A percentile compares a stretch with the other conserved stretches of the same genome.
These are phyloP conservation scores for Sialis fuliginosa DNA, from an alignment of 2,888 invertebrate genomes.

Conservation along the genomic window DNA sequence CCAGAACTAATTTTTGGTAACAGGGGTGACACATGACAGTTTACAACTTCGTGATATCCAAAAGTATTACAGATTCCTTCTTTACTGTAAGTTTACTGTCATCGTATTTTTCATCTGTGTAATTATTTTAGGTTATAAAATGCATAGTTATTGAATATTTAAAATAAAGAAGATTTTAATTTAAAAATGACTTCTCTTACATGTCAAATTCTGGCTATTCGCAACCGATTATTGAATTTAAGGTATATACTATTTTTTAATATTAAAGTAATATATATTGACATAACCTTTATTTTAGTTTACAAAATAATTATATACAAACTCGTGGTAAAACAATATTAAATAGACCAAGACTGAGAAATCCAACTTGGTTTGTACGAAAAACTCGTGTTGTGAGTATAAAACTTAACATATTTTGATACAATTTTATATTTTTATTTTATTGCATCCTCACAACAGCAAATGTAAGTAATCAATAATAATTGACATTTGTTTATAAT, in stretches of 20 bases:
- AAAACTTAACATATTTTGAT: background rate
- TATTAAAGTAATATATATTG: background rate
- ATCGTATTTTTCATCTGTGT: no score
- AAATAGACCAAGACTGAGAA: slow-evolving; percentile 37
- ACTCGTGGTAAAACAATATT: slow-evolving; percentile 22
- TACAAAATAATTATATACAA: slow-evolving; percentile 15
- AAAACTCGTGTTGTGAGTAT: slow-evolving; percentile 45
- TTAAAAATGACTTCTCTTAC: slow-evolving; percentile 1
- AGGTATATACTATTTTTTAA: background rate
- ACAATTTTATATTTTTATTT: no score
- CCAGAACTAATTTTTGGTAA: no score
- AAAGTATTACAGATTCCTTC: no score
- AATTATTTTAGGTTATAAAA: background rate
- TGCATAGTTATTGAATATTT: background rate
- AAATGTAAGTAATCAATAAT: no score
- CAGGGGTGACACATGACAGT: no score
- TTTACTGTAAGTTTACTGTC: no score
- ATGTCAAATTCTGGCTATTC: slow-evolving; percentile 1
- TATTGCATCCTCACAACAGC: no score
- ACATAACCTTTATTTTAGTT: slow-evolving; percentile 2
- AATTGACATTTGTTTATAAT: no score
- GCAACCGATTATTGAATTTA: slow-evolving; percentile 1
- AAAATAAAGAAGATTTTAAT: background rate
- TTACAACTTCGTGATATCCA: no score
- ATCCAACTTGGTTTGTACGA: slow-evolving; percentile 55